phyloP scores from a whole-genome alignment of 2,113 vertebrate genomes.

The Glareola pratincola region DNA sequence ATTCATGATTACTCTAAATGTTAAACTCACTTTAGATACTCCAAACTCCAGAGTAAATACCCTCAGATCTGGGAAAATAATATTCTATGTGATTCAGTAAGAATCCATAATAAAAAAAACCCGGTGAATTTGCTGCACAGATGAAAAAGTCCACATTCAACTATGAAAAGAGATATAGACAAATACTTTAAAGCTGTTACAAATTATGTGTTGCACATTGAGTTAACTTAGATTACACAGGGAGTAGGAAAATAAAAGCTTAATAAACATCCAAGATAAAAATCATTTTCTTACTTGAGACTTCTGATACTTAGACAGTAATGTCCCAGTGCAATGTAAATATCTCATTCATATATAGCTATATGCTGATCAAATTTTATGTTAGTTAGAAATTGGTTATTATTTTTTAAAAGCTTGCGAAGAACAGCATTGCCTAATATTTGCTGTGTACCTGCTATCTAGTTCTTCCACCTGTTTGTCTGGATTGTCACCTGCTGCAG shows the following conservation, averaged over 20 bases:
- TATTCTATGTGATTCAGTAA: neutral
- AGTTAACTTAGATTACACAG: neutral
- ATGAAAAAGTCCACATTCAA: neutral
- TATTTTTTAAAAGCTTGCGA: neutral
- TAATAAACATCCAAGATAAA: neutral
- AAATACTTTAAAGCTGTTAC: neutral
- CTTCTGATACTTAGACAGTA: neutral
- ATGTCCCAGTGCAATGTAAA: neutral
- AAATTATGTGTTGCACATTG: neutral
- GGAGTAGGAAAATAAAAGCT: neutral
- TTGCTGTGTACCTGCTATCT: neutral
- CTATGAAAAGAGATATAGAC: neutral
- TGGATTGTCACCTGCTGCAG: neutral
- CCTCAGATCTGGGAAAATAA: neutral
- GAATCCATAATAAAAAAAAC: neutral
- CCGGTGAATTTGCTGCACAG: neutral
- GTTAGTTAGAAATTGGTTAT: neutral
- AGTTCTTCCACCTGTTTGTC: neutral
- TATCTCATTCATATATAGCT: neutral
- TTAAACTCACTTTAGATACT: neutral
- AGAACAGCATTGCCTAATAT: neutral
- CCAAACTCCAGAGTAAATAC: neutral
- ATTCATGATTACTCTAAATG: neutral
- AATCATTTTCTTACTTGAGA: neutral
- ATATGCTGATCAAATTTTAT: neutral